A percentile compares a stretch with the other conserved stretches of the same genome.
phyloP scores from a whole-genome alignment of 2,113 vertebrate species.

The Centropristis striata region DNA sequence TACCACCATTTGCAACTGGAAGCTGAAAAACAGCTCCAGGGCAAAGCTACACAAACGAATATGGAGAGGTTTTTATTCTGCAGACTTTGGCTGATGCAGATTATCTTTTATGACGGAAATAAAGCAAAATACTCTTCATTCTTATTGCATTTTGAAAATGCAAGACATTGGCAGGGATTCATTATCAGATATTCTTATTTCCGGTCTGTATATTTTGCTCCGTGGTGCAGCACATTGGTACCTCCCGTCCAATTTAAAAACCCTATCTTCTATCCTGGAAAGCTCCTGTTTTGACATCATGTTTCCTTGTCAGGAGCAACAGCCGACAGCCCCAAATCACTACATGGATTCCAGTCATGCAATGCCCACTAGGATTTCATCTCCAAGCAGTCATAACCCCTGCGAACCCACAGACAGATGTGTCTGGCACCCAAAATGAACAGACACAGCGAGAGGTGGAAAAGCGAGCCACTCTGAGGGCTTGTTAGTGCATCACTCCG shows the following conservation, averaged over 20 bases:
- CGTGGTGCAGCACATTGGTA: not conserved
- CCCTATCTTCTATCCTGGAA: not conserved
- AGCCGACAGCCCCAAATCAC: conserved; percentile 40
- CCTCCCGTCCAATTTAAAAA: conserved; percentile 6
- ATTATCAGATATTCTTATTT: no score
- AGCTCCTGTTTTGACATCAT: conserved; percentile 37
- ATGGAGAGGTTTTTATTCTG: not conserved
- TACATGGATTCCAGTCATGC: conserved; percentile 56
- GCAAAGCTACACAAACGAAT: not conserved
- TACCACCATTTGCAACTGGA: not conserved
- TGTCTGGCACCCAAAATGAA: conserved; percentile 59
- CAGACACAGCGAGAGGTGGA: conserved; percentile 42
- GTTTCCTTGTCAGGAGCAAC: conserved; percentile 39
- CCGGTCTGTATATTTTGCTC: not conserved
- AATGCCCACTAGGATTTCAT: conserved; percentile 54
- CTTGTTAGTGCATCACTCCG: conserved; percentile 63
- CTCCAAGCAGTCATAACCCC: conserved; percentile 43
- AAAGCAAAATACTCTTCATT: not conserved
- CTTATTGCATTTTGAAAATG: no score
- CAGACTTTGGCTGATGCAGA: no score
- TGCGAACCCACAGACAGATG: conserved; percentile 43
- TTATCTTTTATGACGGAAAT: not conserved
- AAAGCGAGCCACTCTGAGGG: conserved; percentile 54
- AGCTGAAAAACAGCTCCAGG: not conserved
- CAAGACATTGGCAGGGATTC: no score